Evolutionary conservation across 2,113 vertebrate species (phyloP).

Genomic region (Leptocoma aspasia): DNA sequence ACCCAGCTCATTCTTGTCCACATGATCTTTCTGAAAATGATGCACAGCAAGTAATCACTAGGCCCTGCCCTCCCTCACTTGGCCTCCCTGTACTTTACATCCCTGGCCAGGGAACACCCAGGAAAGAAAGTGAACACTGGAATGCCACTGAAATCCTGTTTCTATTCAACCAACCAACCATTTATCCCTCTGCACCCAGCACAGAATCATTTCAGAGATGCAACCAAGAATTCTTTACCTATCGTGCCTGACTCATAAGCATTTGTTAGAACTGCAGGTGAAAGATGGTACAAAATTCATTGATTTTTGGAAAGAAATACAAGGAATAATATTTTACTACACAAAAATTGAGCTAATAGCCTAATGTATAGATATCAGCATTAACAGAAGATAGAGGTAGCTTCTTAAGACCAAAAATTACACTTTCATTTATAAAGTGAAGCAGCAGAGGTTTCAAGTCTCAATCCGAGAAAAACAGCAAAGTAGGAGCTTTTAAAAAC

Average conservation of each 20-base stretch:
- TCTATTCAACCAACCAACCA: not conserved
- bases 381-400: not conserved
- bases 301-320: not conserved
- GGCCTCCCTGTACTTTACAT: not conserved
- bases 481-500: not conserved
- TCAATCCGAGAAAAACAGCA: not conserved
- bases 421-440: not conserved
- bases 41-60: not conserved
- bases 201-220: not conserved
- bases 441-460: not conserved
- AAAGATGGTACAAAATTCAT: not conserved
- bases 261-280: not conserved
- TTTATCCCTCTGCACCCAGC: not conserved
- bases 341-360: not conserved
- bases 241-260: rapidly evolving
- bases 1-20: not conserved
- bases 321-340: not conserved
- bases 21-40: not conserved
- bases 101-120: not conserved
- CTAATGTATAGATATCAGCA: not conserved
- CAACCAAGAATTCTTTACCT: not conserved
- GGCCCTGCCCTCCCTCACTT: not conserved
- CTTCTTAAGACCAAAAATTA: not conserved
- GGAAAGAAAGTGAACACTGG: not conserved
- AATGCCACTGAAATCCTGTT: not conserved